Evolutionary conservation across 2,113 vertebrate genomes (phyloP).

Genomic region (Ailurus styani): DNA sequence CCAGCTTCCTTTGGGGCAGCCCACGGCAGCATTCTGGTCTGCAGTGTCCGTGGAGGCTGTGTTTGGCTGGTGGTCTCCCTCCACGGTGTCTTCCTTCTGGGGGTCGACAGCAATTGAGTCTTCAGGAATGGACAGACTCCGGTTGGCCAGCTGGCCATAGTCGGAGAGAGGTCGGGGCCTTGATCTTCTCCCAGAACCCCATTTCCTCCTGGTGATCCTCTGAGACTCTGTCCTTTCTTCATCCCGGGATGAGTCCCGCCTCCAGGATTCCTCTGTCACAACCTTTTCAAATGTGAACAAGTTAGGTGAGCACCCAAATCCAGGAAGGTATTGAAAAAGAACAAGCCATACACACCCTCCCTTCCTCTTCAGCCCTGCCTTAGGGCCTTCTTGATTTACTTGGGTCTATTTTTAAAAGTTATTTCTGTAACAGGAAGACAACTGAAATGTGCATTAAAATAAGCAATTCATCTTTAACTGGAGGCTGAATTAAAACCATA

Average conservation of each 20-base stretch:
- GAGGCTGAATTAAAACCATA: neutral
- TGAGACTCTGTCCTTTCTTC: constrained; percentile 80
- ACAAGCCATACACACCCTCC: neutral
- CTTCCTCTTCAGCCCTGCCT: neutral
- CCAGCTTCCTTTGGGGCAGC: constrained; percentile 67
- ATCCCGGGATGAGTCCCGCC: constrained; percentile 75
- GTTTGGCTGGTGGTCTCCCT: constrained; percentile 67
- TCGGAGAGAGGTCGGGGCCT: constrained; percentile 93
- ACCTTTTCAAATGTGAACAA: constrained; percentile 88
- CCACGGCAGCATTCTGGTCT: constrained; percentile 58
- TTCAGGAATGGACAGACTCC: constrained; percentile 92
- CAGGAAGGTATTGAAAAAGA: neutral
- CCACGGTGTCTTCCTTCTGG: constrained; percentile 57
- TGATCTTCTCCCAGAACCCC: constrained; percentile 82
- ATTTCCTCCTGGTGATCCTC: constrained; percentile 78
- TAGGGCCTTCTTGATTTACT: neutral
- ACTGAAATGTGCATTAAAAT: neutral
- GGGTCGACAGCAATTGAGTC: constrained; percentile 81
- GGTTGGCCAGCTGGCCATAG: constrained; percentile 88
- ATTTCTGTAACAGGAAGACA: neutral
- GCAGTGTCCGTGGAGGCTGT: neutral
- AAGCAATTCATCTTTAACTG: neutral
- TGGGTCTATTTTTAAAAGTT: neutral
- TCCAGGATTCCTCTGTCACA: constrained; percentile 81
- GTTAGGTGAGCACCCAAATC: constrained; percentile 73